Base-by-base conservation (phyloP, 1,140 invertebrate species). In the Bombus impatiens region DNA sequence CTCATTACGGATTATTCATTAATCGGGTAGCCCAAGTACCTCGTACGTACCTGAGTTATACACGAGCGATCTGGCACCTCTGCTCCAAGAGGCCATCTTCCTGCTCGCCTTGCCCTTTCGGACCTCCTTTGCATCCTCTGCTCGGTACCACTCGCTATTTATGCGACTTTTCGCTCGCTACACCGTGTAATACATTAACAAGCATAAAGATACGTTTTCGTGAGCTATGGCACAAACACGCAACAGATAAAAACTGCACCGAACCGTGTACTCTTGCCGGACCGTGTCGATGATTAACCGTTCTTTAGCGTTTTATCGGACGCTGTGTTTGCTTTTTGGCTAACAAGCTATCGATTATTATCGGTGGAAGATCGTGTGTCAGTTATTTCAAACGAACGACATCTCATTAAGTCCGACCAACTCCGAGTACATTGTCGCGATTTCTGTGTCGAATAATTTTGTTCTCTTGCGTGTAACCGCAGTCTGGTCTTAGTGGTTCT, bases 1-100 rank as follows among this genome's bases (percentile, higher is more conserved):
- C 93, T 93, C 91, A 93, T 94, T 93, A 93, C 92, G 87, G 92
- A 91, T 93, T 92, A 93, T 93, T 94, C 93, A 94, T 94, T 93
- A 93, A 93, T 93, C 92, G 91, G 62, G 77, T 71, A 79, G 68
- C 79, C 82, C 77, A 72, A 70, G 65, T 87, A 84, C 75, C 86
- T 84, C 25, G 86, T 87, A 82, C 62, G 40, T 68, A 68, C 28
- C 25, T 82, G 74, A 84, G 82, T 87, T 87, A 87, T 84, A 84
- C 86, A 84, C 67, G 86, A 15, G 3, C 74, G 70, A 78, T 74
- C 86, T 84, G 81, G 68, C 86, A 87, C 86, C 82, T 87, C 35
- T 32, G 70, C 35, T 65, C 35, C 71, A 3, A 44, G 32, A 22
- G 22, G 70, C 47, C 71, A 28, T 76, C 53, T n/a, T 44, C 47